Conservation (phyloP, 2,888 invertebrate genomes). For the Sarcophaga rosellei region DNA sequence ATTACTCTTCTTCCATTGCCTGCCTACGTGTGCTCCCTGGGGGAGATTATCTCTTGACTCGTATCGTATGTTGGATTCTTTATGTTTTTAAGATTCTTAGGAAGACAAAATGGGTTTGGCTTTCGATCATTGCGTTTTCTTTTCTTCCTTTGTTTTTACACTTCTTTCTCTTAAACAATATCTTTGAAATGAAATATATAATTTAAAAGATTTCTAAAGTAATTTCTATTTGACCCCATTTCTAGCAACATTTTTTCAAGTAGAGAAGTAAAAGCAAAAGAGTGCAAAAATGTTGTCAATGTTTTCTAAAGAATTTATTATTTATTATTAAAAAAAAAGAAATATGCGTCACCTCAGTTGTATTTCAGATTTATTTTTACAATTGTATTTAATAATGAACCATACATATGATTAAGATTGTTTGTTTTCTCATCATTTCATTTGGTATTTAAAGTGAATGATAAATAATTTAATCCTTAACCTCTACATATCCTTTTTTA, state of each 20-base stretch:
- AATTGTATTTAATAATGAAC: no score
- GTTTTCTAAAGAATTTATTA: no score
- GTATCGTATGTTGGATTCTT: slow-evolving; percentile 49
- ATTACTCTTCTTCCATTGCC: slow-evolving; percentile 19
- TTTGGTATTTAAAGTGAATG: no score
- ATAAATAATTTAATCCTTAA: no score
- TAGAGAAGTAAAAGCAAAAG: neutral
- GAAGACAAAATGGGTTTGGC: slow-evolving; percentile 54
- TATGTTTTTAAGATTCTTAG: slow-evolving; percentile 47
- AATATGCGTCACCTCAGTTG: slow-evolving; percentile 40
- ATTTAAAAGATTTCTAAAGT: slow-evolving; percentile 36
- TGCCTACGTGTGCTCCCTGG: slow-evolving; percentile 48
- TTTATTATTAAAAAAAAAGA: slow-evolving; percentile 14
- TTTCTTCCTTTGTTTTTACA: neutral
- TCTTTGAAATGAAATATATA: neutral
- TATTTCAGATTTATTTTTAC: no score
- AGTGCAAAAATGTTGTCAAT: no score
- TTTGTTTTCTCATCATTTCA: no score
- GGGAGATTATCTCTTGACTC: slow-evolving; percentile 61
- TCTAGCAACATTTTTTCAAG: no score
- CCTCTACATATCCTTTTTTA: no score
- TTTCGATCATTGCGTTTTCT: slow-evolving; percentile 37
- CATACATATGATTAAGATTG: no score
- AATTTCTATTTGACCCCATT: neutral
- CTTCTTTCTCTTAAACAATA: neutral